Evolutionary conservation across 2,888 invertebrate species (phyloP).

Genomic region (Digitonthophagus gazella): DNA sequence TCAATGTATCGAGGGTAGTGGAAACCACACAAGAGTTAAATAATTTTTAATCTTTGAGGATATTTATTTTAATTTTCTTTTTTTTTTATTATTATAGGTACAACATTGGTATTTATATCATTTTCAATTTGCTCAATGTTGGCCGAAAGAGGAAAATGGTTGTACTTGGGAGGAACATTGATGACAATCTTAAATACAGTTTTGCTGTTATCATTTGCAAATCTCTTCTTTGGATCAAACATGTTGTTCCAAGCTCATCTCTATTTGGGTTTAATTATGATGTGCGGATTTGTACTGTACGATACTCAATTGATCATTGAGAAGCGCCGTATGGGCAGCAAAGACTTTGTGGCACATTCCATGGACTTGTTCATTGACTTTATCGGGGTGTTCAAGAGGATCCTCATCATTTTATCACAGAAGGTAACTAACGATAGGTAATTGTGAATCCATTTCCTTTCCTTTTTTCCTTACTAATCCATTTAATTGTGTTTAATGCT

Average conservation of each 20-base stretch:
- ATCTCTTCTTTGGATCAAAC: constrained; percentile 82
- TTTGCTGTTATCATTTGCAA: constrained; percentile 74
- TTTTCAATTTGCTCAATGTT: constrained; percentile 87
- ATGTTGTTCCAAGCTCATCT: constrained; percentile 75
- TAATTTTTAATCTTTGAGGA: too few species aligned
- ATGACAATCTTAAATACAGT: constrained; percentile 80
- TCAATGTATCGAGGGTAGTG: too few species aligned
- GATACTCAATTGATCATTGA: constrained; percentile 98
- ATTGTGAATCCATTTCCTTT: constrained; percentile 22
- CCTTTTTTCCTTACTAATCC: constrained; percentile 14
- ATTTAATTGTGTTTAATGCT: background rate
- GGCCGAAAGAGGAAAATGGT: constrained; percentile 82
- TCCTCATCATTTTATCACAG: constrained; percentile 85
- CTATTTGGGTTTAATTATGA: constrained; percentile 83
- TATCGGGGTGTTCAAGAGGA: constrained; percentile 87
- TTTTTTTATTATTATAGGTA: too few species aligned
- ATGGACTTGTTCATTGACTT: constrained; percentile 94
- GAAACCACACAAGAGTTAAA: too few species aligned
- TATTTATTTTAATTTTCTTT: too few species aligned
- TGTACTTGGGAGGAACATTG: constrained; percentile 87
- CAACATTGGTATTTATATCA: constrained; percentile 85
- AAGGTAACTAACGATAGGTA: constrained; percentile 63
- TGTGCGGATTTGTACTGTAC: constrained; percentile 94
- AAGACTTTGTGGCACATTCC: constrained; percentile 90
- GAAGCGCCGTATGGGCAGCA: constrained; percentile 85